Evolutionary conservation across 2,113 vertebrate genomes (phyloP).

Genomic region (Nerophis ophidion): DNA sequence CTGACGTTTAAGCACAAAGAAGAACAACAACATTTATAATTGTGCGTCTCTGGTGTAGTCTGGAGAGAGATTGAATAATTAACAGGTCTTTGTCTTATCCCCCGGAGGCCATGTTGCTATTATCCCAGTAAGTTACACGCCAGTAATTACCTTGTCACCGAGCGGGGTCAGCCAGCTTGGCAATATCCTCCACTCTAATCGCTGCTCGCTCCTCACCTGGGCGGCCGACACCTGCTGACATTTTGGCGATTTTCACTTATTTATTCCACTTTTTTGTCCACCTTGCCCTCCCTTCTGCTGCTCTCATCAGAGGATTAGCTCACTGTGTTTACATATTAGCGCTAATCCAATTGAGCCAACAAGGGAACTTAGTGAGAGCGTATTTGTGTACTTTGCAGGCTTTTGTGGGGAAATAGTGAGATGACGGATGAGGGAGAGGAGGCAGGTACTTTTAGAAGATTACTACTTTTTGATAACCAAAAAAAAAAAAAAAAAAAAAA

Average conservation of each 20-base stretch:
- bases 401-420: conserved; percentile 71
- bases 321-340: conserved; percentile 82
- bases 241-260: conserved; percentile 68
- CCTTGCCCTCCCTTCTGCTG: neutral
- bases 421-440: conserved; percentile 56
- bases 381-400: conserved; percentile 76
- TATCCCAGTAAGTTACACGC: conserved; percentile 77
- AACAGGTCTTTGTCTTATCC: conserved; percentile 77
- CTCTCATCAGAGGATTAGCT: conserved; percentile 78
- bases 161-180: conserved; percentile 54
- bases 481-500: too few relatives aligned
- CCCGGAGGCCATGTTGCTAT: conserved; percentile 72
- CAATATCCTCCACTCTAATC: conserved; percentile 58
- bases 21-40: conserved; percentile 80
- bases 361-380: conserved; percentile 76
- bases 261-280: conserved; percentile 62
- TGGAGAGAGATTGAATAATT: conserved; percentile 82
- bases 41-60: conserved; percentile 75
- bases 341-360: conserved; percentile 82
- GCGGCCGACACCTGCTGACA: conserved; percentile 57
- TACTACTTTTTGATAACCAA: too few relatives aligned
- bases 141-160: conserved; percentile 74
- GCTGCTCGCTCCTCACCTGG: conserved; percentile 53
- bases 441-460: too few relatives aligned
- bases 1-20: conserved; percentile 79